phyloP scores from a whole-genome alignment of 2,113 vertebrate species.

The Seriola quinqueradiata region DNA sequence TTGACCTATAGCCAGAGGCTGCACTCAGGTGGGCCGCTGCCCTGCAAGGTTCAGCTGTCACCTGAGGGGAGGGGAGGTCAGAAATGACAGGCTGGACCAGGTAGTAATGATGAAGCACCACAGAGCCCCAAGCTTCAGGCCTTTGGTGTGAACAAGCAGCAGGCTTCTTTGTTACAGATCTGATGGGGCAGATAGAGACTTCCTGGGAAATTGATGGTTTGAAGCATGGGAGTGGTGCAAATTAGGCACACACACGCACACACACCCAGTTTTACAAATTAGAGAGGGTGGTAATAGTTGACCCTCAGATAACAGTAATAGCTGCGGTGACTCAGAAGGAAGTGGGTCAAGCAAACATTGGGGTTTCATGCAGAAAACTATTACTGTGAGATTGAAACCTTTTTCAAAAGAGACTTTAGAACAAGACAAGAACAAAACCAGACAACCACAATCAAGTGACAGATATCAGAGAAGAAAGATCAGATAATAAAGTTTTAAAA shows the following conservation, averaged over 20 bases:
- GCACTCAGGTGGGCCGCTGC: slow-evolving; percentile 40
- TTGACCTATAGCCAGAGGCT: slow-evolving; percentile 42
- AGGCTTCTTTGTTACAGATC: slow-evolving; percentile 36
- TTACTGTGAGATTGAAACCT: background rate
- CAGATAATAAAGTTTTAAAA: background rate
- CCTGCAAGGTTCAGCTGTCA: slow-evolving; percentile 33
- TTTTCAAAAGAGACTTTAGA: background rate
- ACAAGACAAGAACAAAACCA: background rate
- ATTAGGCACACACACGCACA: slow-evolving; percentile 10
- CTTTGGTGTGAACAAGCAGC: slow-evolving; percentile 39
- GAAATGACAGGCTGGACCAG: background rate
- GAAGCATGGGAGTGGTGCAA: slow-evolving; percentile 20
- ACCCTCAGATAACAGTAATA: slow-evolving; percentile 29
- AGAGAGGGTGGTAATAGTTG: slow-evolving; percentile 2
- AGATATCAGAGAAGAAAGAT: background rate
- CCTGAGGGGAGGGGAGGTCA: slow-evolving; percentile 46
- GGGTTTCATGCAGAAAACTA: background rate
- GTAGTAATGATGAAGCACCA: background rate
- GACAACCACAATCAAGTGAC: background rate
- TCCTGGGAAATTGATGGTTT: slow-evolving; percentile 53
- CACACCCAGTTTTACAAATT: slow-evolving; percentile 37
- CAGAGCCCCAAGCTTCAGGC: slow-evolving; percentile 13
- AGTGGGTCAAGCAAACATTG: slow-evolving; percentile 20
- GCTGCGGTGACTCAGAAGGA: slow-evolving; percentile 28
- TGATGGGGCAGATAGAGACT: slow-evolving; percentile 55